phyloP scores from a whole-genome alignment of 2,797 vertebrate species.

The Spinus pinus region DNA sequence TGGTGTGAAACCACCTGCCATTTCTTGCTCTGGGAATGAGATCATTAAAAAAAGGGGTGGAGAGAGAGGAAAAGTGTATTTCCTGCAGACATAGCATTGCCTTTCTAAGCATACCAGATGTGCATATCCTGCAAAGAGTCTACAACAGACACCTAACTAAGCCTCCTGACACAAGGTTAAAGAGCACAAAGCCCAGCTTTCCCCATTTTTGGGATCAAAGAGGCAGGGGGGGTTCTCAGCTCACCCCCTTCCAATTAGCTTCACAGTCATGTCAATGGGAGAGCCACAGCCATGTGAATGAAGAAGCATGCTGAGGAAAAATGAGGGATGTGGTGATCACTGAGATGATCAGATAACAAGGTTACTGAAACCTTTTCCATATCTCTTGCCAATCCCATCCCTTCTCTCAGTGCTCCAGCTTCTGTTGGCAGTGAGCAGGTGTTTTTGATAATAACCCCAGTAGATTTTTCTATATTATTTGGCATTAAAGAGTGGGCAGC shows the following conservation, averaged over 20 bases:
- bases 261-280: background rate
- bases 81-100: background rate
- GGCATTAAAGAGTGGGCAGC: background rate
- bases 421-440: background rate
- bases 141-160: background rate
- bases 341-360: background rate
- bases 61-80: background rate
- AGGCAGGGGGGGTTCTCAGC: background rate
- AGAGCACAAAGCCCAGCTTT: background rate
- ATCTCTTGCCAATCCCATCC: background rate
- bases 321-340: accelerated
- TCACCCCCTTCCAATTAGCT: background rate
- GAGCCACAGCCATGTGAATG: background rate
- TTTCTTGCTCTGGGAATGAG: background rate
- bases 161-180: background rate
- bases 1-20: constrained; percentile 21
- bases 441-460: background rate
- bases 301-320: background rate
- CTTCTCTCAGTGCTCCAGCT: background rate
- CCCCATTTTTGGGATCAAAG: background rate
- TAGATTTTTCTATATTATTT: background rate
- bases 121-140: background rate
- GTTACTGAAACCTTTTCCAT: background rate
- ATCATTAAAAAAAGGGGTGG: background rate
- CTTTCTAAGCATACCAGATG: background rate